Conservation (phyloP, 2,888 invertebrate species). For the Pantelozetes paolii region DNA sequence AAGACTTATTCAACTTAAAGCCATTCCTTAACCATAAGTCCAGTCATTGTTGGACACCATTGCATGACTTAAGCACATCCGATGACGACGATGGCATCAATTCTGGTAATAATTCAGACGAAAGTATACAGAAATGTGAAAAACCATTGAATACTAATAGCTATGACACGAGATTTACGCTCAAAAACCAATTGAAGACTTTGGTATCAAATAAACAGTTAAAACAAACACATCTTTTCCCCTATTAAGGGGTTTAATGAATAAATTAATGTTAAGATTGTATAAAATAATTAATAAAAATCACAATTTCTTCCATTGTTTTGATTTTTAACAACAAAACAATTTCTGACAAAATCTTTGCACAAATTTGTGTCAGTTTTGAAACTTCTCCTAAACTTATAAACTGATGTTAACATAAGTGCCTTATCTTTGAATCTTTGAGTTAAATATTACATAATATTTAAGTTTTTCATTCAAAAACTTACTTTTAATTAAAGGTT, state of each 20-base stretch:
- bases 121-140: constrained; percentile 32
- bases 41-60: constrained; percentile 40
- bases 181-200: constrained; percentile 41
- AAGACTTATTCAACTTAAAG: constrained; percentile 38
- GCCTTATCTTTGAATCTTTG: neutral
- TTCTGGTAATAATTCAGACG: constrained; percentile 37
- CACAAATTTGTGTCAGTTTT: too few species aligned
- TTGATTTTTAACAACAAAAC: too few species aligned
- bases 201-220: constrained; percentile 36
- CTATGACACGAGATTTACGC: constrained; percentile 40
- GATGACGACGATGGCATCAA: constrained; percentile 42
- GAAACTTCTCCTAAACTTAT: too few species aligned
- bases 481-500: neutral
- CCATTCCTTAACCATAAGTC: neutral
- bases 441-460: too few species aligned
- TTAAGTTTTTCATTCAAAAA: neutral
- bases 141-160: constrained; percentile 19
- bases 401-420: neutral
- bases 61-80: constrained; percentile 40
- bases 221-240: constrained; percentile 23
- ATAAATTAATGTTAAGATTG: too few species aligned
- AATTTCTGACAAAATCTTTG: too few species aligned
- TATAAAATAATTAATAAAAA: too few species aligned
- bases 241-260: neutral
- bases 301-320: too few species aligned